These are phyloP conservation scores for Agraylea sexmaculata DNA, from an alignment of 1,140 invertebrate genomes.

Conservation along the genomic window DNA sequence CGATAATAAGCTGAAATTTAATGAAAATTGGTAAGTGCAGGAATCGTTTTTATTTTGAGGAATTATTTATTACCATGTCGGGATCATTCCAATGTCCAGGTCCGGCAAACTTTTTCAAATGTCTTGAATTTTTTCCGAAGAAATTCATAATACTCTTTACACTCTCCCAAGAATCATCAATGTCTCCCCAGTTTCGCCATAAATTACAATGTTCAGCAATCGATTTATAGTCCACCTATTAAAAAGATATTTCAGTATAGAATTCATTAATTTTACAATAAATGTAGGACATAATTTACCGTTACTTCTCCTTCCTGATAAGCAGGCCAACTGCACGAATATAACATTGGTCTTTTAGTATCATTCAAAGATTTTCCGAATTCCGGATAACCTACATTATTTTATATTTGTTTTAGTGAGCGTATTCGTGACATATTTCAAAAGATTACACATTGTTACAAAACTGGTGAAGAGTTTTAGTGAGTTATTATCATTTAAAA, in stretches of 20 bases:
- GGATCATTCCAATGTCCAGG: conserved; percentile 83
- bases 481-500: too few species aligned
- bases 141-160: conserved; percentile 59
- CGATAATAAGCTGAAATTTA: conserved; percentile 54
- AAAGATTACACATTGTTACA: too few species aligned
- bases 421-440: too few species aligned
- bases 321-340: conserved; percentile 84
- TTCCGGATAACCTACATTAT: conserved; percentile 64
- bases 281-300: conserved; percentile 4
- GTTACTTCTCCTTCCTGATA: conserved; percentile 42
- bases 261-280: not conserved
- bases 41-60: too few species aligned
- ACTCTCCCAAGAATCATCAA: conserved; percentile 62
- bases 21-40: not conserved
- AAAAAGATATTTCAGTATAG: conserved; percentile 11
- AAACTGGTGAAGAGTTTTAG: too few species aligned
- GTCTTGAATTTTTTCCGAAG: conserved; percentile 60
- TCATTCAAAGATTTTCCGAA: conserved; percentile 62
- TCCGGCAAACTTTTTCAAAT: conserved; percentile 53
- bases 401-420: too few species aligned
- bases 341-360: conserved; percentile 73
- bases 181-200: conserved; percentile 76
- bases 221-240: conserved; percentile 47
- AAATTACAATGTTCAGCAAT: conserved; percentile 52
- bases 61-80: conserved; percentile 55